These are phyloP conservation scores for Tortricodes alternella DNA, from an alignment of 2,888 invertebrate genomes.

Conservation along the genomic window DNA sequence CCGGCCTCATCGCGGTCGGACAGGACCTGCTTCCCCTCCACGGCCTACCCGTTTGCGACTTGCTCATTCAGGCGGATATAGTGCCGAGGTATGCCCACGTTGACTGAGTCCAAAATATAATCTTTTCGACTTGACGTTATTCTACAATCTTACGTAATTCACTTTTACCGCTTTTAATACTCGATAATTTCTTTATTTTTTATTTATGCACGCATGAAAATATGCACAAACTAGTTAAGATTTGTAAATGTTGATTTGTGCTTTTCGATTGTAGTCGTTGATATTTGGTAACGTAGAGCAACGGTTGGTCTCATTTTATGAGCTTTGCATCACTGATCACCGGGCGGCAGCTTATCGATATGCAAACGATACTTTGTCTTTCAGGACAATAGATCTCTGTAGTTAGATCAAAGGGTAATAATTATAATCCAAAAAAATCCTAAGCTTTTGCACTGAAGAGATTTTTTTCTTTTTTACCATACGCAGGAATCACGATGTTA, in stretches of 20 bases:
- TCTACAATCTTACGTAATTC: not conserved
- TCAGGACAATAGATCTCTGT: not conserved
- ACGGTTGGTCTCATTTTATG: not conserved
- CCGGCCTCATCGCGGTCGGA: slow-evolving; percentile 85
- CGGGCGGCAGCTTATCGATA: not conserved
- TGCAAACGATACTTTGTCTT: not conserved
- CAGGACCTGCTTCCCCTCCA: slow-evolving; percentile 86
- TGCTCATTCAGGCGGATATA: slow-evolving; percentile 88
- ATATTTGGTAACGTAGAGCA: not conserved
- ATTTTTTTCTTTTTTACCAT: too few species aligned
- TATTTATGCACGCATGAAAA: slow-evolving; percentile 5
- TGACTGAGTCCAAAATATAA: slow-evolving; percentile 79
- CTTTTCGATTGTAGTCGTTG: not conserved
- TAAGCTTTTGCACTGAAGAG: too few species aligned
- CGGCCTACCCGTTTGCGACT: slow-evolving; percentile 88
- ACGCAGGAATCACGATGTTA: too few species aligned
- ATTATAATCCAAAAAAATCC: too few species aligned
- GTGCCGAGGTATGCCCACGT: slow-evolving; percentile 89
- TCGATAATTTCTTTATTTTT: not conserved
- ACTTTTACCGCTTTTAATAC: slow-evolving; percentile 1
- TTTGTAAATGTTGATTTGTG: slow-evolving; percentile 13
- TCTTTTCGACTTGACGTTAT: not conserved
- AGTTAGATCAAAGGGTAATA: too few species aligned
- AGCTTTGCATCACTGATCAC: not conserved
- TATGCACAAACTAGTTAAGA: not conserved